Base-by-base conservation (phyloP, 1,140 invertebrate species). In the Philopotamus ludificatus region DNA sequence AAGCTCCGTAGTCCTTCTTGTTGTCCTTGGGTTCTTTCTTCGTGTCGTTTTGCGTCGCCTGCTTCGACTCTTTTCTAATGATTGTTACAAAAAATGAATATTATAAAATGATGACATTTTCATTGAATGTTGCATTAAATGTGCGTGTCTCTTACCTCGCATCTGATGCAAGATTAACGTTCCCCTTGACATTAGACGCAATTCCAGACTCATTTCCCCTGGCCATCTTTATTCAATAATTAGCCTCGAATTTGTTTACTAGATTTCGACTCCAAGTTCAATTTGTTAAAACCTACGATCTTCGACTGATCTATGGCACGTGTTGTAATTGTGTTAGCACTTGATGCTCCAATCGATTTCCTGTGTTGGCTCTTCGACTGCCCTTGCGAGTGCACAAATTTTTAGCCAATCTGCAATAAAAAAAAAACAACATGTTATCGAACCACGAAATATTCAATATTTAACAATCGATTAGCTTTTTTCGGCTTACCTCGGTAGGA, bases 271-370 rank as follows among this genome's bases (percentile, higher is more conserved):
- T n/a, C 21, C 12, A 22, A 16, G 18, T 15, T 23, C 2, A 28
- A 55, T 55, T n/a, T 8, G 18, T 42, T 25, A 18, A n/a, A 58
- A n/a, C n/a, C 18, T 8, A 15, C 7, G 8, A 20, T 16, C 39
- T 57, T 41, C 9, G 12, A 3, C 23, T 34, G 34, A 8, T 75
- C 84, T 90, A 92, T 49, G 89, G 89, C 53, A 91, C 89, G 89
- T 91, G 89, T 76, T 91, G 88, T 62, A 91, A 81, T 74, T 87
- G 87, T 34, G 89, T 90, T 21, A 91, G 83, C 15, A 92, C 89
- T 74, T 88, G 82, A 72, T 90, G 83, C 82, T 91, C 89, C 75
- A 91, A 78, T 41, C 85, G 82, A 79, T 92, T 92, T 72, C 87
- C 89, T 75, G 87, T 83, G 78, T 91, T 91, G 70, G 87, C 89